Evolutionary conservation across 2,888 invertebrate species (phyloP).

Genomic region (Tillus elongatus): DNA sequence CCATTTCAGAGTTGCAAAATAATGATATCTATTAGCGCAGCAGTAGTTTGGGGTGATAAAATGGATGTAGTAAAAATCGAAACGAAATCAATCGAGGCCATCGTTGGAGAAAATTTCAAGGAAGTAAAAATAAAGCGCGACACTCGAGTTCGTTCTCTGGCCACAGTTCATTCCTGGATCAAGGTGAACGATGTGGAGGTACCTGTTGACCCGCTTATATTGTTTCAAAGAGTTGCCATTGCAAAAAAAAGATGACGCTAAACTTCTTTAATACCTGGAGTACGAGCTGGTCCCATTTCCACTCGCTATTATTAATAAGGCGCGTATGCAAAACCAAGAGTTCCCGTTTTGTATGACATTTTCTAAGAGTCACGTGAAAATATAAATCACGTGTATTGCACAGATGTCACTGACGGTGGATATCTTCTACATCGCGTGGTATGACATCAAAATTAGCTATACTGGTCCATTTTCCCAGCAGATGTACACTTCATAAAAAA

Average conservation of each 20-base stretch:
- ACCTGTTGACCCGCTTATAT: conserved; percentile 1
- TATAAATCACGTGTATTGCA: conserved; percentile 1
- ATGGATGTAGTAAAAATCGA: too few relatives aligned
- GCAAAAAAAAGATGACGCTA: too few relatives aligned
- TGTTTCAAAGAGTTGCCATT: conserved; percentile 2
- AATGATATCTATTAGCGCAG: background rate
- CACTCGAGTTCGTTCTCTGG: conserved; percentile 4
- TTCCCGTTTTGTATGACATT: conserved; percentile 1
- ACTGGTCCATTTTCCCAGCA: background rate
- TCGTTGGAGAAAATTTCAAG: background rate
- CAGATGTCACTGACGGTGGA: background rate
- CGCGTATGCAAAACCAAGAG: too few relatives aligned
- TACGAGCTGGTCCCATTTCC: too few relatives aligned
- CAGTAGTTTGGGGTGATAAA: conserved; percentile 2
- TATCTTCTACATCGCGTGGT: conserved; percentile 4
- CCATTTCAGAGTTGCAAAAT: conserved; percentile 1
- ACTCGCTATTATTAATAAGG: too few relatives aligned
- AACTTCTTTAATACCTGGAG: too few relatives aligned
- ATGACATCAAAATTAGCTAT: conserved; percentile 1
- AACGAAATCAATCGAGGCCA: background rate
- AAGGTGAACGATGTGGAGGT: conserved; percentile 1
- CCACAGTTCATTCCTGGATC: background rate
- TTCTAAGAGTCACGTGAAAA: conserved; percentile 2
- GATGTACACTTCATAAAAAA: too few relatives aligned
- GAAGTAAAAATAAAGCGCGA: conserved; percentile 1